Conservation (phyloP, 2,888 invertebrate genomes). For the Spilarctia lutea region DNA sequence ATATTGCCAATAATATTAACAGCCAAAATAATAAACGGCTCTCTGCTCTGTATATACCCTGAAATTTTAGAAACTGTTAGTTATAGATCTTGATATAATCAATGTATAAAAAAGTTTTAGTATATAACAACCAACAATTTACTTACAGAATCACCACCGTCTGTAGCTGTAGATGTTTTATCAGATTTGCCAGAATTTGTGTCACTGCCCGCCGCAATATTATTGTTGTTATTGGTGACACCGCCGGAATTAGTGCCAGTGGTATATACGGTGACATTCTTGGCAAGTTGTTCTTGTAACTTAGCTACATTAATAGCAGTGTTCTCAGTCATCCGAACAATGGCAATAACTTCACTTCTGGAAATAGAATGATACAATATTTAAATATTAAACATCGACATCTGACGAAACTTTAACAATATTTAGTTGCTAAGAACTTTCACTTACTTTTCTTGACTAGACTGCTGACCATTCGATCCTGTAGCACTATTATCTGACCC, state of each 20-base stretch:
- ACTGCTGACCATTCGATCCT: slow-evolving; percentile 81
- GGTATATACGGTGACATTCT: slow-evolving; percentile 79
- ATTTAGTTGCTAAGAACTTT: slow-evolving; percentile 1
- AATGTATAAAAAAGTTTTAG: not conserved
- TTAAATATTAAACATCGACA: not conserved
- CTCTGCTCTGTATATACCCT: slow-evolving; percentile 91
- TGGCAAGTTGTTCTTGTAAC: slow-evolving; percentile 88
- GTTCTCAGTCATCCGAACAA: slow-evolving; percentile 89
- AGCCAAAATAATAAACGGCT: slow-evolving; percentile 92
- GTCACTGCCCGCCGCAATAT: slow-evolving; percentile 38
- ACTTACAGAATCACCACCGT: slow-evolving; percentile 73
- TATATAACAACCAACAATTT: not conserved
- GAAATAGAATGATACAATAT: slow-evolving; percentile 51
- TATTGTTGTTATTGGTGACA: slow-evolving; percentile 56
- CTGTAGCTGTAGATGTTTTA: slow-evolving; percentile 60
- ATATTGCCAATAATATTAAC: slow-evolving; percentile 90
- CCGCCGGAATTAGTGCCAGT: slow-evolving; percentile 60
- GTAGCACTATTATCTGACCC: slow-evolving; percentile 86
- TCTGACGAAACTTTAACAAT: not conserved
- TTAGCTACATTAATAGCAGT: slow-evolving; percentile 90
- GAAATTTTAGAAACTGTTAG: slow-evolving; percentile 61
- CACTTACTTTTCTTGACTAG: slow-evolving; percentile 86
- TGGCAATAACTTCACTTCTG: slow-evolving; percentile 91
- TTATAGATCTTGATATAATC: not conserved
- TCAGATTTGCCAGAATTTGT: slow-evolving; percentile 55